phyloP scores from a whole-genome alignment of 2,113 vertebrate genomes.

The Taxidea taxus region DNA sequence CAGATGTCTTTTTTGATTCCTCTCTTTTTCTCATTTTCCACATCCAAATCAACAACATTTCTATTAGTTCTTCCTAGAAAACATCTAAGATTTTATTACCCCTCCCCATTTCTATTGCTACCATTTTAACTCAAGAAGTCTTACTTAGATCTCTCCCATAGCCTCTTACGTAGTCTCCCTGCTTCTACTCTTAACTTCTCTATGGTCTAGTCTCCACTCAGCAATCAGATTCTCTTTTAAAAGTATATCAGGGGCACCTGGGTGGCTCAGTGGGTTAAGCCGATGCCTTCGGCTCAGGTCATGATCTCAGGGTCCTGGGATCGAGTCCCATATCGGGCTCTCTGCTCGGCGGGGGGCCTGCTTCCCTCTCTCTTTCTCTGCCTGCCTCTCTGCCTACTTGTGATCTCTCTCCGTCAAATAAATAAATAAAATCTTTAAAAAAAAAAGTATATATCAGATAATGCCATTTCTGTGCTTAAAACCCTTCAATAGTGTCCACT shows the following conservation, averaged over 20 bases:
- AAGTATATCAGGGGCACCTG: not conserved
- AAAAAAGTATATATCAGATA: not conserved
- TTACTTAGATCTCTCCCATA: not conserved
- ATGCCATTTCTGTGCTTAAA: not conserved
- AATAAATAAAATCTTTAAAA: too few species aligned
- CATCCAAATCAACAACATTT: not conserved
- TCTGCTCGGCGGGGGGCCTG: too few species aligned
- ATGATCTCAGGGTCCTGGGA: too few species aligned
- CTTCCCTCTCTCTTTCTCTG: too few species aligned
- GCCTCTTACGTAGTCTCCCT: not conserved
- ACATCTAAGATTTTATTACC: not conserved
- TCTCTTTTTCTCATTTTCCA: not conserved
- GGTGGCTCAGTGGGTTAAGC: too few species aligned
- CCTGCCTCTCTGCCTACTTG: too few species aligned
- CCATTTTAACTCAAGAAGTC: not conserved
- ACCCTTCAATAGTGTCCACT: not conserved
- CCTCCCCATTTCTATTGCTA: not conserved
- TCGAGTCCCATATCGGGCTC: too few species aligned
- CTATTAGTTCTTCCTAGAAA: not conserved
- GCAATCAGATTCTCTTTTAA: conserved; percentile 1
- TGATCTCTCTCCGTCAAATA: too few species aligned
- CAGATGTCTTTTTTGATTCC: not conserved
- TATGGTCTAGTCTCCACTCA: not conserved
- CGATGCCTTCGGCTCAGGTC: too few species aligned
- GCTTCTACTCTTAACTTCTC: not conserved